Base-by-base conservation (phyloP, 2,113 vertebrate species). In the Tetrao urogallus region DNA sequence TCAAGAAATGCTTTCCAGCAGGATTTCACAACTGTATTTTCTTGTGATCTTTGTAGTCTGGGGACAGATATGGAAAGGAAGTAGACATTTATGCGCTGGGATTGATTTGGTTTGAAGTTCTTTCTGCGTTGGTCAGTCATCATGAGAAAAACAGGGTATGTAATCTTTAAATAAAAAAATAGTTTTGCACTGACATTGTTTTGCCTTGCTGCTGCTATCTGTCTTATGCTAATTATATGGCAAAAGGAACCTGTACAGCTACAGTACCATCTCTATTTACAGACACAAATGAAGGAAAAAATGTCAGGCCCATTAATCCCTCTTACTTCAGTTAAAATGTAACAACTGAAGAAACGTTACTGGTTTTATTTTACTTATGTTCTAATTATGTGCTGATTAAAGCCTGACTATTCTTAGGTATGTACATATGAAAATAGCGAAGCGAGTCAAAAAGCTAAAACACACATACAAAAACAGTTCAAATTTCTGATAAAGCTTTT, bases 11-110 rank as follows among this genome's bases (percentile, higher is more conserved):
- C 22, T 86, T 3, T 77, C 56, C 32, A 61, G 18, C 24, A 90
- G 79, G 27, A 72, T 82, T 90, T 83, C 48, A 86, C 8, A 7
- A 10, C n/a, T 87, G 2, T 40, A 24, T 89, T 90, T 94, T 91
- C 93, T 91, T 97, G 72, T 13, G 8, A 47, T 48, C 18, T 84
- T 96, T 60, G 92, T 61, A 92, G 97, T 73, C 21, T 2, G 27
- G 50, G 7, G 10, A 1, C 19, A 61, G 0, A 1, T 99, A 99
- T 24, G 97, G 97, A 97, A 95, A 70, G 4, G 97, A 98, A 97
- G 99, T 99, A 86, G 99, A 99, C 90, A 98, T 99, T 92, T 99
- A 96, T 94, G 96, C 99, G 57, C 61, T 99, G 94, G 99, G 99
- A 64, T 92, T 99, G 94, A 98, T 99, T 89, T 98, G 98, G 87